Percentiles rank a stretch among this genome's conserved stretches.
These are phyloP conservation scores for Danionella cerebrum DNA, from an alignment of 2,113 vertebrate species.

Conservation along the genomic window DNA sequence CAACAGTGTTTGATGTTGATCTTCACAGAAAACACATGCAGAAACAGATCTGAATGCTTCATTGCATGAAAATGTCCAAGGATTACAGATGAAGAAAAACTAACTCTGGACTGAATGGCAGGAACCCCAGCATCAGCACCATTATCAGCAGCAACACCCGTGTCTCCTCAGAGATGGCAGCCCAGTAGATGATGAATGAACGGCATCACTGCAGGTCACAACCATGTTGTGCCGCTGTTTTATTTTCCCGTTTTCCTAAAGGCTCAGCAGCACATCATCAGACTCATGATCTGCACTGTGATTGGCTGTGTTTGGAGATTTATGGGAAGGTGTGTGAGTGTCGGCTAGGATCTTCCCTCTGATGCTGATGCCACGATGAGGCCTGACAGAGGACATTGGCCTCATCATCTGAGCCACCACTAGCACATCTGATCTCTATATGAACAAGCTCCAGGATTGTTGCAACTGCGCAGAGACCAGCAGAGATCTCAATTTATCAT, in stretches of 20 bases:
- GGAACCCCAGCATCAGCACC: neutral
- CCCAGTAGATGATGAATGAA: constrained; percentile 2
- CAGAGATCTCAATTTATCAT: too few species aligned
- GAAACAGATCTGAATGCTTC: too few species aligned
- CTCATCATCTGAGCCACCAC: neutral
- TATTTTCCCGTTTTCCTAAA: constrained; percentile 10
- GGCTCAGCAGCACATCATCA: constrained; percentile 10
- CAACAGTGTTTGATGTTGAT: too few species aligned
- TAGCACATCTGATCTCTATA: constrained; percentile 20
- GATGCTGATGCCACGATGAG: constrained; percentile 29
- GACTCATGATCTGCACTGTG: neutral
- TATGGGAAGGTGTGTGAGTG: constrained; percentile 40
- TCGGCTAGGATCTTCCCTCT: constrained; percentile 20
- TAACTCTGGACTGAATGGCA: too few species aligned
- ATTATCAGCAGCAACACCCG: neutral
- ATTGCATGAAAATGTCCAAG: too few species aligned
- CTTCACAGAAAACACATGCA: too few species aligned
- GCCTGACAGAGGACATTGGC: constrained; percentile 35
- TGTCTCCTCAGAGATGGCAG: neutral
- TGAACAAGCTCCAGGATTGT: too few species aligned
- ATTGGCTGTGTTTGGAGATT: constrained; percentile 34
- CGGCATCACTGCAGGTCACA: neutral
- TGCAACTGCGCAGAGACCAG: too few species aligned
- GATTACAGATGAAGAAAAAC: too few species aligned
- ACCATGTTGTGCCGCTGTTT: neutral